These are phyloP conservation scores for Allobates femoralis DNA, from an alignment of 2,797 vertebrate genomes.

Conservation along the genomic window DNA sequence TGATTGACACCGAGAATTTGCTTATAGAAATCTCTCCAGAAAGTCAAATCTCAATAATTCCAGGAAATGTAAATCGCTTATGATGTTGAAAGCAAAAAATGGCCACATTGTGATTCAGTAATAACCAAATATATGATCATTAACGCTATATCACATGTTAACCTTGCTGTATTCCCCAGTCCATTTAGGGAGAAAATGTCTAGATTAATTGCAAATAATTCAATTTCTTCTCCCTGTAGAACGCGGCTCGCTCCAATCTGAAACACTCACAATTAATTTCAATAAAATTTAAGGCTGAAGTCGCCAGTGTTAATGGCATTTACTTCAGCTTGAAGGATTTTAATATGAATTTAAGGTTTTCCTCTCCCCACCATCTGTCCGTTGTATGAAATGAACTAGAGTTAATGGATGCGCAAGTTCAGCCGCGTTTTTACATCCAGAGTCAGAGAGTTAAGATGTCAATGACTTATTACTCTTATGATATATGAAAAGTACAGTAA, in stretches of 20 bases:
- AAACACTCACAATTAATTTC: constrained; percentile 41
- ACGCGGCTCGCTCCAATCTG: not conserved
- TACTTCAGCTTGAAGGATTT: constrained; percentile 38
- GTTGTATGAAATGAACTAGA: constrained; percentile 2
- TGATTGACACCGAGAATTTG: not conserved
- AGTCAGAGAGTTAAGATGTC: constrained; percentile 3
- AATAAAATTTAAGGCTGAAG: constrained; percentile 32
- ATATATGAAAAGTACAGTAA: not conserved
- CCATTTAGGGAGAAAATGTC: constrained; percentile 25
- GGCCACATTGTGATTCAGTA: constrained; percentile 16
- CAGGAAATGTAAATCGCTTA: constrained; percentile 18
- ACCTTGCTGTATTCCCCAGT: constrained; percentile 17
- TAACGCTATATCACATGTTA: constrained; percentile 8
- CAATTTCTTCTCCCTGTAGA: constrained; percentile 8
- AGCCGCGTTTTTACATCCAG: not conserved
- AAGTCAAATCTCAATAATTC: constrained; percentile 27
- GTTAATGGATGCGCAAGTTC: constrained; percentile 39
- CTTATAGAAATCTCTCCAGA: not conserved
- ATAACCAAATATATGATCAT: constrained; percentile 40
- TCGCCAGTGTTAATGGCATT: constrained; percentile 50
- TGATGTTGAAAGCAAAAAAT: constrained; percentile 19
- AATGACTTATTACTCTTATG: not conserved
- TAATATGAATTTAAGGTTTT: constrained; percentile 40
- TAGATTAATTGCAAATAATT: constrained; percentile 36
- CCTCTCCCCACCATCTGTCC: constrained; percentile 36